These are phyloP conservation scores for Chrysolina oricalcia DNA, from an alignment of 2,888 invertebrate species.

Conservation along the genomic window DNA sequence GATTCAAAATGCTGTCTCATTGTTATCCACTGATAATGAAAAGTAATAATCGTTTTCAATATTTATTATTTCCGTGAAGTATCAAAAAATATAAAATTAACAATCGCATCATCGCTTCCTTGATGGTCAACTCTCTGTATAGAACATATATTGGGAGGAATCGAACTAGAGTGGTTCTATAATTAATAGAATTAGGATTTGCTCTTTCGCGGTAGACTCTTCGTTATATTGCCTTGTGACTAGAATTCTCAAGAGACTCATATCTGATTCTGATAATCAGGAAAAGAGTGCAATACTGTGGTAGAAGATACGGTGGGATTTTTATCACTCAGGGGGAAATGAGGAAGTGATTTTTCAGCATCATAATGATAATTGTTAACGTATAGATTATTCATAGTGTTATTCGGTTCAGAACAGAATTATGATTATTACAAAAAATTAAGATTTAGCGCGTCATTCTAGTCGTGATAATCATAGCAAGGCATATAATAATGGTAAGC, in stretches of 20 bases:
- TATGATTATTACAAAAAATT: too few relatives aligned
- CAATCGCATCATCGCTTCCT: background rate
- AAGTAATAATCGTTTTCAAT: too few relatives aligned
- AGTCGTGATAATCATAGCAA: too few relatives aligned
- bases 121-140: conserved; percentile 29
- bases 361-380: background rate
- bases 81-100: too few relatives aligned
- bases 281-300: conserved; percentile 44
- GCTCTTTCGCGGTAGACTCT: conserved; percentile 55
- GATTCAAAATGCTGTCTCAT: too few relatives aligned
- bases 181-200: conserved; percentile 62
- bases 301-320: conserved; percentile 23
- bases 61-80: too few relatives aligned
- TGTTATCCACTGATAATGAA: too few relatives aligned
- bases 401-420: too few relatives aligned
- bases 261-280: conserved; percentile 51
- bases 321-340: background rate
- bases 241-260: conserved; percentile 52
- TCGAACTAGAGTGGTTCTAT: conserved; percentile 52
- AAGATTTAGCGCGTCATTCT: too few relatives aligned
- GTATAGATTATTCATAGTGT: background rate
- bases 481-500: too few relatives aligned
- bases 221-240: conserved; percentile 47
- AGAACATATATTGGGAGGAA: conserved; percentile 43
- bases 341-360: background rate